phyloP scores from a whole-genome alignment of 2,113 vertebrate species.

The Ornithorhynchus anatinus region DNA sequence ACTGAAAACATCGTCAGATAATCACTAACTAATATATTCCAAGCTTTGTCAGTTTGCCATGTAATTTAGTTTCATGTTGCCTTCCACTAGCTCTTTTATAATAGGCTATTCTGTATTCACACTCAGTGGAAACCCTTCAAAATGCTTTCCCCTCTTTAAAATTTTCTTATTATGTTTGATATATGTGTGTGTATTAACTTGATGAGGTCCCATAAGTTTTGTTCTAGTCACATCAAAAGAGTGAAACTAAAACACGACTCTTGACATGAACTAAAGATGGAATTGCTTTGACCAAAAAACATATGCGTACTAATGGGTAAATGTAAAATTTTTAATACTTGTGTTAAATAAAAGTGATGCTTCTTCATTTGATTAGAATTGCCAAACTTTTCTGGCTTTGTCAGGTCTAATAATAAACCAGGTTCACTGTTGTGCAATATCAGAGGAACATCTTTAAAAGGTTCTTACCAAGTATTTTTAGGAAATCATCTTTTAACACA shows the following conservation, averaged over 20 bases:
- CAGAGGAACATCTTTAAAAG: too few relatives aligned
- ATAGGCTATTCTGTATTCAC: neutral
- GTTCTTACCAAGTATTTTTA: too few relatives aligned
- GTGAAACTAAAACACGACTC: too few relatives aligned
- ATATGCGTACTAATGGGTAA: too few relatives aligned
- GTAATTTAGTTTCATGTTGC: neutral
- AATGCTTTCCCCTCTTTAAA: too few relatives aligned
- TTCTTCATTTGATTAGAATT: accelerated
- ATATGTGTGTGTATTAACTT: neutral
- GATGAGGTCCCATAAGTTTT: accelerated
- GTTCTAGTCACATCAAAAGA: neutral
- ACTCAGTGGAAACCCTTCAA: neutral
- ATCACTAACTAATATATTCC: neutral
- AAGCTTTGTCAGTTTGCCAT: accelerated
- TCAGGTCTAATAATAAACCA: neutral
- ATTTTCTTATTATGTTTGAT: accelerated
- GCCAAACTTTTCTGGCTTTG: neutral
- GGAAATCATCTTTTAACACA: too few relatives aligned
- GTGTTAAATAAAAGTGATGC: too few relatives aligned
- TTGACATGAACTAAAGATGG: too few relatives aligned
- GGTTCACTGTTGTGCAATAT: too few relatives aligned
- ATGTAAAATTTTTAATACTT: too few relatives aligned
- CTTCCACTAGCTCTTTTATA: accelerated
- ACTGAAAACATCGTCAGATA: neutral
- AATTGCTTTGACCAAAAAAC: too few relatives aligned